Conservation (phyloP, 1,140 invertebrate genomes). For the Chrysomallon squamiferum region DNA sequence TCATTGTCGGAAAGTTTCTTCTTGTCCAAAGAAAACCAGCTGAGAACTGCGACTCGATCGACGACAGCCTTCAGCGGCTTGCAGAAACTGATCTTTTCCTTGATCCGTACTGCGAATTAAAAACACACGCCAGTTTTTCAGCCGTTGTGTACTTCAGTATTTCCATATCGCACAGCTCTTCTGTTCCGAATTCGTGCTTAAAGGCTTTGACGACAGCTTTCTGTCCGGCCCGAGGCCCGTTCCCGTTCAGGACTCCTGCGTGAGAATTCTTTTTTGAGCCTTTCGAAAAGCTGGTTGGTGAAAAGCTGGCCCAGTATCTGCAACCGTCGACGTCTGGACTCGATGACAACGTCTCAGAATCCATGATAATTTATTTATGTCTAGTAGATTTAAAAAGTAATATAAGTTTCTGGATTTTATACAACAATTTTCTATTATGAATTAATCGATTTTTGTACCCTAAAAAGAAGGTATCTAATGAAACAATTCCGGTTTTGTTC, state of each 20-base stretch:
- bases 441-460: no score
- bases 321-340: background rate
- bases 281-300: background rate
- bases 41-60: background rate
- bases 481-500: no score
- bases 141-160: background rate
- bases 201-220: background rate
- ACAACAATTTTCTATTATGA: no score
- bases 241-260: background rate
- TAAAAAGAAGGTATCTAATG: no score
- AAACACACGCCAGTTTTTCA: background rate
- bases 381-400: no score
- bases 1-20: background rate
- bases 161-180: background rate
- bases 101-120: background rate
- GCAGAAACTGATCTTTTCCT: background rate
- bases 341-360: background rate
- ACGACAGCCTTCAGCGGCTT: background rate
- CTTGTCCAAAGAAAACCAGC: background rate
- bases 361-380: background rate
- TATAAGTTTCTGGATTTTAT: no score
- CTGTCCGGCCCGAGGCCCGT: background rate
- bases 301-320: conserved; percentile 1
- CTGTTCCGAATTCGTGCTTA: background rate
- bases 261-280: background rate